Evolutionary conservation across 1,140 invertebrate genomes (phyloP), one percentile per base, ranked within the genome.

Genomic region (Aleiodes sp.): DNA sequence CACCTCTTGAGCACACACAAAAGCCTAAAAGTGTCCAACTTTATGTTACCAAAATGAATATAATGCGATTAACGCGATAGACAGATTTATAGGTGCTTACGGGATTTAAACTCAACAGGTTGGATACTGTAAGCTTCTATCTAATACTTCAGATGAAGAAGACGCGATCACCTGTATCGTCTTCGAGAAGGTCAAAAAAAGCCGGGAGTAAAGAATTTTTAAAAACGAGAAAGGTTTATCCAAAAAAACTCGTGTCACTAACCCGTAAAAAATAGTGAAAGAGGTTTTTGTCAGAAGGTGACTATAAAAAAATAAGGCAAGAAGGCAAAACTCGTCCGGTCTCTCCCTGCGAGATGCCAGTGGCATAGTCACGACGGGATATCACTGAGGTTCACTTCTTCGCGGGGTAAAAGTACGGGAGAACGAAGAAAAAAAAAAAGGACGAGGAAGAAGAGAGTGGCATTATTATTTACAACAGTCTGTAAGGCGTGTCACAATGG

Each of bases 101-200:
- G 73, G 75, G 78, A 82, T 82, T 82, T 79, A 80, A 81, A 83
- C 80, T 83, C 82, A 83, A 83, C 82, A 83, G 79, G 81, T 83
- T 77, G 63, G 61, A 70, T 43, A 24, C 39, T 56, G 62, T 71
- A 65, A 62, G 61, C 33, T 31, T 41, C 70, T 28, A 56, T 39
- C 35, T 3, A 33, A 72, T 56, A 57, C 35, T 33, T 52, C 16
- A 29, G 31, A 41, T 46, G 31, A 46, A 65, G 29, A 65, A 46
- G 43, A 29, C 10, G 39, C 41, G 19, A 33, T 62, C 37, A 64
- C 61, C 35, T 43, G 35, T 39, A 37, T 39, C 37, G n/a, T n/a
- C n/a, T 16, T 16, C 39, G 12, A 43, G 19, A 43, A 43, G 19
- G 2, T 16, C 46, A 52, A 2, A 8, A 52, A 52, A 52, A n/a